Evolutionary conservation across 2,888 invertebrate species (phyloP), one percentile per base, ranked within the genome.

Genomic region (Stegophylla sp.): DNA sequence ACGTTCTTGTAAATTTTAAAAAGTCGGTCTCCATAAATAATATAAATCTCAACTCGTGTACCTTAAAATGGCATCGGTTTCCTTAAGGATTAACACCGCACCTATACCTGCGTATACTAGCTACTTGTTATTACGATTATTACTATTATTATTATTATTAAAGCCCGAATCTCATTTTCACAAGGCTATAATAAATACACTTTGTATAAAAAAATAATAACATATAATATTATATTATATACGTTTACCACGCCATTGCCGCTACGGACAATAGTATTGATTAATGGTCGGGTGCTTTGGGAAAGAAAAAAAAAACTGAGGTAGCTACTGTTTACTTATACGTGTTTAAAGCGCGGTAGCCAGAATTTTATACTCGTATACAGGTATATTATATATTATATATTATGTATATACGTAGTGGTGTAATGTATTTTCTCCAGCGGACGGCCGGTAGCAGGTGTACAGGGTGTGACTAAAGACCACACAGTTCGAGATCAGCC

Each of bases 331-430:
- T 79, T 79, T 79, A 61, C 79, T 79, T 48, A 20, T 79, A 71
- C 69, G 79, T 71, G 79, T 79, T 79, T 79, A 79, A 79, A 79
- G 79, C 71, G 79, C 69, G 79, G 79, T 79, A 79, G 79, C 79
- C 61, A 41, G 79, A 41, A 51, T 67, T 69, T 69, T 76, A 63
- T 74, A 74, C 61, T n/a, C 28, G 17, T 51, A 48, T 41, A 43
- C 41, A 26, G n/a, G n/a, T 59, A 17, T 59, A 72, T 5, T 0
- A 12, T 2, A 34, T 13, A 15, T 59, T 43, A 2, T 17, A 3
- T 26, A 17, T 67, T 73, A 34, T 48, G 48, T 73, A 45, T 56
- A 56, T 43, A 59, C 41, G 23, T 17, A 23, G 61, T 61, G 28
- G 61, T 63, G 48, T 74, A 73, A 73, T 73, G 45, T 61, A 45